Conservation (phyloP, 2,888 invertebrate genomes). For the Cerastis leucographa region DNA sequence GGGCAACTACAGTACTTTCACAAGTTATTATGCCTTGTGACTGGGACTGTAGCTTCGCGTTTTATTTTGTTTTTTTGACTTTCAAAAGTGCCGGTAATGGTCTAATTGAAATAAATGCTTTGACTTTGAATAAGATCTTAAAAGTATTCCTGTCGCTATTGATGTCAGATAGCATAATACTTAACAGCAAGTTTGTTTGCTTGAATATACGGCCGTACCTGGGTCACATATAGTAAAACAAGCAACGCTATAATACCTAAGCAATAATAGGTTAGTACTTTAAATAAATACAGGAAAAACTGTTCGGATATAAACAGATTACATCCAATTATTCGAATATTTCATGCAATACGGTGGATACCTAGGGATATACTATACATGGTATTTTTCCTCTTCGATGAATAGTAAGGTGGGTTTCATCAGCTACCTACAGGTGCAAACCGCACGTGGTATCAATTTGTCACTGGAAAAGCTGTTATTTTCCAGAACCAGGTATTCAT, state of each 20-base stretch:
- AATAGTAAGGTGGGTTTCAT: not conserved
- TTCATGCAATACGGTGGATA: not conserved
- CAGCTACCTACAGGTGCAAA: not conserved
- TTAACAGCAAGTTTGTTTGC: not conserved
- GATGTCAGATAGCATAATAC: not conserved
- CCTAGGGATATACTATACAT: too few species aligned
- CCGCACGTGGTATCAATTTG: not conserved
- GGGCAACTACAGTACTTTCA: too few species aligned
- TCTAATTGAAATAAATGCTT: too few species aligned
- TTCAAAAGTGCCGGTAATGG: too few species aligned
- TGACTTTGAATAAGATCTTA: not conserved
- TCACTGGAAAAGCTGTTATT: not conserved
- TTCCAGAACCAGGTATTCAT: not conserved
- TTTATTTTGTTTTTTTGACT: too few species aligned
- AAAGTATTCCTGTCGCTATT: not conserved
- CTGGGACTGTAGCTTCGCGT: too few species aligned
- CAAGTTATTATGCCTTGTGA: too few species aligned
- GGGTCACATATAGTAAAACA: not conserved
- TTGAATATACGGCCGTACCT: too few species aligned
- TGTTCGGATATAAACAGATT: not conserved
- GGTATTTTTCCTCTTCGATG: slow-evolving; percentile 16
- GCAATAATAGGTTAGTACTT: not conserved
- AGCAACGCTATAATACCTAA: not conserved
- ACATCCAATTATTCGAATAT: slow-evolving; percentile 6
- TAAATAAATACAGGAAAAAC: slow-evolving; percentile 36